These are phyloP conservation scores for Porites rus DNA, from an alignment of 92 coral and sea anemone species.

Conservation along the genomic window DNA sequence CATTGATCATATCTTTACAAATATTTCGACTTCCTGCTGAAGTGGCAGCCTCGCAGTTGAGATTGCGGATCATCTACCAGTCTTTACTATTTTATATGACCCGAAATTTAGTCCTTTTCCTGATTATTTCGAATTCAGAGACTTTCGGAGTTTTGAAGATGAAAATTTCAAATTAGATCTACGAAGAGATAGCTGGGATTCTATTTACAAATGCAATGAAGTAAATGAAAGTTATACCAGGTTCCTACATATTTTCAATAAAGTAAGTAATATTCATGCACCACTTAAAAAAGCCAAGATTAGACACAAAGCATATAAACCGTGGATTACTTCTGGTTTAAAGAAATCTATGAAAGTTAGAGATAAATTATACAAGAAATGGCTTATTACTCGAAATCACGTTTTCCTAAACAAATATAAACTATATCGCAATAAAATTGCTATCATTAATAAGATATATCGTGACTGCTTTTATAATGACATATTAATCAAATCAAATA, in stretches of 20 bases:
- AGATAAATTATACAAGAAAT: too few species aligned
- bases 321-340: too few species aligned
- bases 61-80: conserved; percentile 52
- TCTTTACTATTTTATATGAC: conserved; percentile 29
- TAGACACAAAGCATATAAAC: too few species aligned
- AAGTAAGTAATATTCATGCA: too few species aligned
- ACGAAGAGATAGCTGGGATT: conserved; percentile 47
- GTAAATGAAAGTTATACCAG: too few species aligned
- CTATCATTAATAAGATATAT: conserved; percentile 32
- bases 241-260: neutral
- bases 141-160: conserved; percentile 18
- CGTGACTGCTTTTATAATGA: conserved; percentile 8
- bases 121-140: conserved; percentile 42
- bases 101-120: conserved; percentile 43
- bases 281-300: too few species aligned
- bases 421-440: conserved; percentile 48
- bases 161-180: conserved; percentile 18
- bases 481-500: too few species aligned
- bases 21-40: conserved; percentile 5
- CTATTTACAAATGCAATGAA: conserved; percentile 36
- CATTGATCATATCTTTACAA: neutral
- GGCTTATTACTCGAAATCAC: too few species aligned
- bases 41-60: conserved; percentile 53
- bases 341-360: too few species aligned
- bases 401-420: conserved; percentile 39